Evolutionary conservation across 2,888 invertebrate genomes (phyloP).

Genomic region (Electrophaes corylata): DNA sequence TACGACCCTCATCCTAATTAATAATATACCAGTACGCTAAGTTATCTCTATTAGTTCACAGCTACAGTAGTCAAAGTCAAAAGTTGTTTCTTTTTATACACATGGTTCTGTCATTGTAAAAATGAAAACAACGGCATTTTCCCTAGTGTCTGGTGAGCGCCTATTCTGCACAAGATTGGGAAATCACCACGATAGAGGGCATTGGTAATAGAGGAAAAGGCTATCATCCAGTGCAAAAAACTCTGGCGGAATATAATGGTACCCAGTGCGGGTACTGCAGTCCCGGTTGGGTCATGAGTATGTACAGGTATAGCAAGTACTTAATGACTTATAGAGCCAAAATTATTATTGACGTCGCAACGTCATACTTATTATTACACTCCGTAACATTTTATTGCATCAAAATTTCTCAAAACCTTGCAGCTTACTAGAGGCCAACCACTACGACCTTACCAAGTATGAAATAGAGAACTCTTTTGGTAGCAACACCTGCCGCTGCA

Average conservation of each 20-base stretch:
- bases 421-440: conserved; percentile 41
- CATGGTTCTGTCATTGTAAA: too few species aligned
- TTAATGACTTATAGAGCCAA: background rate
- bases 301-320: conserved; percentile 82
- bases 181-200: conserved; percentile 88
- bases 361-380: background rate
- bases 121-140: background rate
- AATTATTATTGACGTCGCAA: background rate
- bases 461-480: conserved; percentile 90
- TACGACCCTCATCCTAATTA: too few species aligned
- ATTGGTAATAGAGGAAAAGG: conserved; percentile 86
- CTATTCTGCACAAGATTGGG: conserved; percentile 86
- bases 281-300: conserved; percentile 90
- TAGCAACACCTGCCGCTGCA: conserved; percentile 92
- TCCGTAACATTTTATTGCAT: background rate
- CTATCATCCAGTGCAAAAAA: conserved; percentile 87
- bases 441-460: conserved; percentile 42
- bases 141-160: conserved; percentile 85
- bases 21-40: too few species aligned
- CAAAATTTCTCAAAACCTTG: conserved; percentile 5
- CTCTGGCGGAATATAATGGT: conserved; percentile 86
- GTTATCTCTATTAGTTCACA: background rate
- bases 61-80: too few species aligned
- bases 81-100: too few species aligned
- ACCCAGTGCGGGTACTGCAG: conserved; percentile 90